phyloP scores from a whole-genome alignment of 2,797 vertebrate species.

The Poeciliopsis gracilis region DNA sequence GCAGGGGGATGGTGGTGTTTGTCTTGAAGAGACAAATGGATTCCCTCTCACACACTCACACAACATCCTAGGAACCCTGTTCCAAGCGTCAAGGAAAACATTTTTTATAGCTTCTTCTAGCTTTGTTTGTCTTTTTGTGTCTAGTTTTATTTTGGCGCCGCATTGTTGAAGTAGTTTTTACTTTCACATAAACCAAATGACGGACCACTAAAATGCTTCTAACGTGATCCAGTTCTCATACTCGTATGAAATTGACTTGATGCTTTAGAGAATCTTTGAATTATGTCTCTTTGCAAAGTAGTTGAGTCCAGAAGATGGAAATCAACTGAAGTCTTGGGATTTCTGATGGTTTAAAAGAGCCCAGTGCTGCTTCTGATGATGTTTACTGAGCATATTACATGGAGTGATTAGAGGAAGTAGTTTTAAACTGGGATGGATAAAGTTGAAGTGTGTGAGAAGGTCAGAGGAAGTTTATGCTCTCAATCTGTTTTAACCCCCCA shows the following conservation, averaged over 20 bases:
- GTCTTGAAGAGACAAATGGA: constrained; percentile 29
- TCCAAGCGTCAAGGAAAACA: constrained; percentile 40
- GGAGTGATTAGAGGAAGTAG: not conserved
- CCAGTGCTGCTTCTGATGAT: not conserved
- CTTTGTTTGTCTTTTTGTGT: not conserved
- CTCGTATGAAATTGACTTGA: constrained; percentile 2
- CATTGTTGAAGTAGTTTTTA: not conserved
- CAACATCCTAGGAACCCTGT: constrained; percentile 36
- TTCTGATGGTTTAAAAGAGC: not conserved
- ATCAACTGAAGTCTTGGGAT: constrained; percentile 17
- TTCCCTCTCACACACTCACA: constrained; percentile 19
- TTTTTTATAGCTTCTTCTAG: constrained; percentile 6
- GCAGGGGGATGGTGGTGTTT: not conserved
- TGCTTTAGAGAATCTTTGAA: constrained; percentile 30
- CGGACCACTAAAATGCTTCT: not conserved
- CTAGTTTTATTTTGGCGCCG: not conserved
- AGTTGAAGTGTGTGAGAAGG: constrained; percentile 9
- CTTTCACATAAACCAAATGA: not conserved
- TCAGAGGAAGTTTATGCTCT: not conserved
- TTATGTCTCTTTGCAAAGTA: constrained; percentile 2
- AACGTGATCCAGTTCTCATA: not conserved
- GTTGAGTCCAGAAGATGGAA: not conserved
- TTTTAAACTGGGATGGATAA: not conserved
- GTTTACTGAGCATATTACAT: not conserved
- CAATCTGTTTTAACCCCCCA: not conserved